Conservation (phyloP, 2,797 vertebrate species). For the Centroberyx gerrardi region DNA sequence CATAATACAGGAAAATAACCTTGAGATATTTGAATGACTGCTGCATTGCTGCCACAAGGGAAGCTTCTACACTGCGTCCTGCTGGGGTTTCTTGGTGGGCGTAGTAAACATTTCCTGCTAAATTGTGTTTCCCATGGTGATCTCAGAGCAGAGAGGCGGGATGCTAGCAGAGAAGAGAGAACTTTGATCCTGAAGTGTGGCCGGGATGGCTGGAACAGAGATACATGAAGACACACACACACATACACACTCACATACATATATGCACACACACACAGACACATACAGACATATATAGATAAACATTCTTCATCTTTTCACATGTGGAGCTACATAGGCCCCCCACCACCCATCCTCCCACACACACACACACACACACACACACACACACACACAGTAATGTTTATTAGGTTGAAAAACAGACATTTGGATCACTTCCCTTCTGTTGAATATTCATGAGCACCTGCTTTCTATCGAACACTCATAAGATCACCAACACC, state of each 20-base stretch:
- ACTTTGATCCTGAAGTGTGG: slow-evolving; percentile 20
- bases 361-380: slow-evolving; percentile 12
- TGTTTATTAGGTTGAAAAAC: slow-evolving; percentile 52
- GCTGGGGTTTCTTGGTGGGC: slow-evolving; percentile 2
- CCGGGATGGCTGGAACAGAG: not conserved
- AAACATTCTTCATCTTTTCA: slow-evolving; percentile 26
- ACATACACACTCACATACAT: not conserved
- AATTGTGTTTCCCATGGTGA: slow-evolving; percentile 18
- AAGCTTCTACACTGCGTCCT: not conserved
- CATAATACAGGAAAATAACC: not conserved
- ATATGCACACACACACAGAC: too few relatives aligned
- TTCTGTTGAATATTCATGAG: slow-evolving; percentile 73
- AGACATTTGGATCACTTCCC: slow-evolving; percentile 57
- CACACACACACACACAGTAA: slow-evolving; percentile 5
- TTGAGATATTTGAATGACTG: slow-evolving; percentile 20
- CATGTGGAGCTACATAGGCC: not conserved
- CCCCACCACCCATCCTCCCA: not conserved
- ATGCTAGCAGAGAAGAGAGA: not conserved
- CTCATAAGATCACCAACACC: slow-evolving; percentile 48
- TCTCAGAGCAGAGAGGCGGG: not conserved
- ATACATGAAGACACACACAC: not conserved
- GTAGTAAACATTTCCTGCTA: slow-evolving; percentile 15
- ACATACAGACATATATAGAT: not conserved
- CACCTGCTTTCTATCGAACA: slow-evolving; percentile 69
- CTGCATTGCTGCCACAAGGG: not conserved